A percentile compares a stretch with the other conserved stretches of the same genome.
phyloP scores from a whole-genome alignment of 2,888 invertebrate genomes.

The Gisinianus flammeolus region DNA sequence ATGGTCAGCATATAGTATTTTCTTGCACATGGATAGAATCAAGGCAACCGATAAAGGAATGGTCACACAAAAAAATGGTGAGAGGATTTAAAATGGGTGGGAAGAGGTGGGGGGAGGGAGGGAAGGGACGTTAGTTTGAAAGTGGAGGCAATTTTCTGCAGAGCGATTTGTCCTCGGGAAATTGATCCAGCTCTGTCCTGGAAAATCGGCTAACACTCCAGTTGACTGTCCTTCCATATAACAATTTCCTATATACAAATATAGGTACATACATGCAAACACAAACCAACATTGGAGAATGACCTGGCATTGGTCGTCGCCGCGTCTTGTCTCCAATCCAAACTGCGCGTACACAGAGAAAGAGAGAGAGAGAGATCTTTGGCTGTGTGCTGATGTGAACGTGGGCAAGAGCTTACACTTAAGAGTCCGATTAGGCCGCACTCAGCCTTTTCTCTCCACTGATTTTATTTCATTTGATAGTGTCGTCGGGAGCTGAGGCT shows the following conservation, averaged over 20 bases:
- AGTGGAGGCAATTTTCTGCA: slow-evolving; percentile 42
- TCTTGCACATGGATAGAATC: background rate
- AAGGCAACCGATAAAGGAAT: background rate
- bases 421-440: background rate
- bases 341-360: background rate
- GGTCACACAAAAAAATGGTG: too few relatives aligned
- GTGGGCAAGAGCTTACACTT: background rate
- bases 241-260: background rate
- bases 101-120: slow-evolving; percentile 1
- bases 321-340: slow-evolving; percentile 24
- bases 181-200: slow-evolving; percentile 41
- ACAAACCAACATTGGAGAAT: background rate
- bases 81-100: too few relatives aligned
- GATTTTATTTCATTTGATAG: slow-evolving; percentile 24
- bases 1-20: too few relatives aligned
- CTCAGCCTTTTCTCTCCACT: background rate
- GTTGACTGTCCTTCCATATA: background rate
- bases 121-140: slow-evolving; percentile 20
- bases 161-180: slow-evolving; percentile 48
- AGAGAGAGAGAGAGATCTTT: background rate
- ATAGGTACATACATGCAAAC: background rate
- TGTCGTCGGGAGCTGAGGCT: background rate
- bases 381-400: background rate
- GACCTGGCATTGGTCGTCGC: slow-evolving; percentile 21
- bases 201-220: slow-evolving; percentile 26